Evolutionary conservation across 30 jellyfish, hydroid and myxozoan genomes (phyloP).

Genomic region (Morbakka virulenta): DNA sequence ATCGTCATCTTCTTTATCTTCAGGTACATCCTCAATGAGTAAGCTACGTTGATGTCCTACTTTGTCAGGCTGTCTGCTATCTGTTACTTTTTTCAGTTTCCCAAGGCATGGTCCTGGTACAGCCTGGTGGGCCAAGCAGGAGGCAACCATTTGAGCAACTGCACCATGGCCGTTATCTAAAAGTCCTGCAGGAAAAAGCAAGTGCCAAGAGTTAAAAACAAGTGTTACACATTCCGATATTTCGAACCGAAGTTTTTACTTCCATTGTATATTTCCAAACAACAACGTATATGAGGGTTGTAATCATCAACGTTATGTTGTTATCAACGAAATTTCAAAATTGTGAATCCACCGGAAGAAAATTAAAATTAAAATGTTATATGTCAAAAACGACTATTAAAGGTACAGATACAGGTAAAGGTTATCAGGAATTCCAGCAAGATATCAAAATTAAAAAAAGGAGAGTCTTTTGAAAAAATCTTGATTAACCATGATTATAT

Average conservation of each 20-base stretch:
- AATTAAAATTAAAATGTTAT: too few relatives aligned
- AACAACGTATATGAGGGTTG: too few relatives aligned
- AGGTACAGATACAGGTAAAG: too few relatives aligned
- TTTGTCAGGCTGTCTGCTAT: too few relatives aligned
- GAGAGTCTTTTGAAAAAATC: too few relatives aligned
- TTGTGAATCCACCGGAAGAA: neutral
- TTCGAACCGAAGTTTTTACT: neutral
- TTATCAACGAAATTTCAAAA: neutral
- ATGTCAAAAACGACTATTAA: too few relatives aligned
- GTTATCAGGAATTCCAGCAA: too few relatives aligned
- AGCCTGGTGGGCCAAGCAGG: constrained; percentile 77
- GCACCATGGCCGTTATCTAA: constrained; percentile 68
- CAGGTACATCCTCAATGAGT: constrained; percentile 1
- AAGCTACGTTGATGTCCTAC: neutral
- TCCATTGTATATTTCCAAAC: too few relatives aligned
- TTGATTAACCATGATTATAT: too few relatives aligned
- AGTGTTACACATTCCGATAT: neutral
- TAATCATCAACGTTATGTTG: neutral
- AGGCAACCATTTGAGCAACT: constrained; percentile 77
- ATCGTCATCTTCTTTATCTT: constrained; percentile 29
- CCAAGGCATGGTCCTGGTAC: constrained; percentile 88
- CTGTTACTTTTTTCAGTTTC: constrained; percentile 6
- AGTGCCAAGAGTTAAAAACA: too few relatives aligned
- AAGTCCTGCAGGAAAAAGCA: constrained; percentile 26
- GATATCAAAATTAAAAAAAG: too few relatives aligned